These are phyloP conservation scores for Aspidiotus destructor DNA, from an alignment of 2,888 invertebrate genomes.

Conservation along the genomic window DNA sequence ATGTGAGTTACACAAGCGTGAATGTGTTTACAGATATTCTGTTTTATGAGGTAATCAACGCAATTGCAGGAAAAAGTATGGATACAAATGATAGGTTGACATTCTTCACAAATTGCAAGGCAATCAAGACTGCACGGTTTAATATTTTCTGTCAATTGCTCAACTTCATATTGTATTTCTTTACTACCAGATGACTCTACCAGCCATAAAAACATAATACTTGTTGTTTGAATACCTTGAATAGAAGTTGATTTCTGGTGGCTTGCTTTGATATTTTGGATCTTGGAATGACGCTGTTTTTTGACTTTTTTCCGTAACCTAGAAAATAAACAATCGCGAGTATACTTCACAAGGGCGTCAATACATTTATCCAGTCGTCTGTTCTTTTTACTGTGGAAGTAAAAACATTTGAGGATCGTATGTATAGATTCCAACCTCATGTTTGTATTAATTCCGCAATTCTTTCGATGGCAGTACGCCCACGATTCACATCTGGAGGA, in stretches of 20 bases:
- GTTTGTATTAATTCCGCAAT: conserved; percentile 28
- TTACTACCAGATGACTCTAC: neutral
- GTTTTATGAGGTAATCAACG: conserved; percentile 19
- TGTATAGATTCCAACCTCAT: conserved; percentile 27
- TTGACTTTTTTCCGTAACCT: conserved; percentile 2
- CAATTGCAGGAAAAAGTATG: conserved; percentile 21
- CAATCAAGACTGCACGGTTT: conserved; percentile 9
- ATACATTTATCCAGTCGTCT: conserved; percentile 25
- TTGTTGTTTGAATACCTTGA: neutral
- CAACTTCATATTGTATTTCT: neutral
- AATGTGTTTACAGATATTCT: conserved; percentile 25
- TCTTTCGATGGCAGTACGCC: conserved; percentile 26
- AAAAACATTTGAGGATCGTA: conserved; percentile 27
- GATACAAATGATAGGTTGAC: conserved; percentile 23
- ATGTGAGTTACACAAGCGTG: conserved; percentile 9
- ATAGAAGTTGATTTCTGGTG: neutral
- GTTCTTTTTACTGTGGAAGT: conserved; percentile 19
- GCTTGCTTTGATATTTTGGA: neutral
- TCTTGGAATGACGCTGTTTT: conserved; percentile 7
- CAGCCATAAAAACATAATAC: neutral
- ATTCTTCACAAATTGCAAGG: conserved; percentile 6
- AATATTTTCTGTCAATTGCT: neutral
- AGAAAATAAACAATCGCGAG: conserved; percentile 23
- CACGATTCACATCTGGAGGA: neutral
- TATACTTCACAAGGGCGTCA: conserved; percentile 23